These are phyloP conservation scores for Raja brachyura DNA, from an alignment of 2,113 vertebrate genomes.

Conservation along the genomic window DNA sequence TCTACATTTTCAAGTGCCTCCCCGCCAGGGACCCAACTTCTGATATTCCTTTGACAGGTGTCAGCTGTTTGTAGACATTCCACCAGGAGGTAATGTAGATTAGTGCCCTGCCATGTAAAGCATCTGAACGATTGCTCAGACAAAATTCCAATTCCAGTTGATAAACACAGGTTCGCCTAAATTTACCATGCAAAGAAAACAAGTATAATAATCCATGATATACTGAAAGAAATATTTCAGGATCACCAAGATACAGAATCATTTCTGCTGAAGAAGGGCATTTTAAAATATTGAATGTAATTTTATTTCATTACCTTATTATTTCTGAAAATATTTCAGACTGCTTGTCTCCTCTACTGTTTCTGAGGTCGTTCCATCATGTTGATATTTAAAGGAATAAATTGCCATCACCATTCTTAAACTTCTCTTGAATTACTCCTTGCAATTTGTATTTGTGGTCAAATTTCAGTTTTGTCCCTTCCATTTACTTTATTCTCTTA, in stretches of 20 bases:
- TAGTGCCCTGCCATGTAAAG: conserved; percentile 38
- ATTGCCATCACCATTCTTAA: neutral
- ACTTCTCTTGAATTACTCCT: neutral
- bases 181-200: neutral
- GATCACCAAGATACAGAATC: neutral
- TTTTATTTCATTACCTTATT: neutral
- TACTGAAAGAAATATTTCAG: neutral
- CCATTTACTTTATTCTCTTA: neutral
- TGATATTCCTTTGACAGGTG: conserved; percentile 58
- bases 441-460: neutral
- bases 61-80: conserved; percentile 52
- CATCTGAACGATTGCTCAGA: neutral
- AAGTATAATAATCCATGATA: neutral
- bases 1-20: conserved; percentile 42
- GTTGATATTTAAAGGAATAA: neutral
- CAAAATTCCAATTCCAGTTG: neutral
- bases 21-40: conserved; percentile 54
- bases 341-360: neutral
- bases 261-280: neutral
- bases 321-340: neutral
- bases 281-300: neutral
- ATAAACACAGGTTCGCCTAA: neutral
- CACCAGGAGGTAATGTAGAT: conserved; percentile 48
- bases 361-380: neutral
- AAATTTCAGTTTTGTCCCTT: neutral